phyloP scores from a whole-genome alignment of 2,113 vertebrate genomes.

The Indicator maculatus region DNA sequence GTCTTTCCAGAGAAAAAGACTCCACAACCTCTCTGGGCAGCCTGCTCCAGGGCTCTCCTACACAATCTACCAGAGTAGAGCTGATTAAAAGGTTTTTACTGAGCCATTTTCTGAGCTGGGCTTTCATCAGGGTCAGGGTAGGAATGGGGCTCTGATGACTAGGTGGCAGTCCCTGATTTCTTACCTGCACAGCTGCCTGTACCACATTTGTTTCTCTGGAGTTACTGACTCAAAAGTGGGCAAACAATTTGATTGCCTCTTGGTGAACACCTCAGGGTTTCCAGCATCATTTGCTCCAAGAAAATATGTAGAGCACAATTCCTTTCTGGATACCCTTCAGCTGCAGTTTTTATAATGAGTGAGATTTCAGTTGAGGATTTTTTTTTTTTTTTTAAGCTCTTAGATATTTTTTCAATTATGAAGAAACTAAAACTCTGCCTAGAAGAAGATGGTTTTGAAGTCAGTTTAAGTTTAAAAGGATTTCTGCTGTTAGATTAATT shows the following conservation, averaged over 20 bases:
- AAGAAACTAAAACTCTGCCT: background rate
- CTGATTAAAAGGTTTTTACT: background rate
- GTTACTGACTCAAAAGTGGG: background rate
- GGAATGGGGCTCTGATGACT: background rate
- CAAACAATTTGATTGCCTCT: background rate
- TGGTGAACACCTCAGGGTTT: background rate
- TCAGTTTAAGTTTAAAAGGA: background rate
- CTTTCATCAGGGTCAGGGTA: fast-evolving
- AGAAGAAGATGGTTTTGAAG: background rate
- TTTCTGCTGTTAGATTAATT: too few relatives aligned
- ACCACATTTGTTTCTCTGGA: fast-evolving
- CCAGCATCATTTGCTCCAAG: background rate
- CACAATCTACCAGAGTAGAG: background rate
- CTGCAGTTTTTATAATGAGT: background rate
- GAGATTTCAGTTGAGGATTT: background rate
- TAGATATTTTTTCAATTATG: background rate
- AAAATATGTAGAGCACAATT: background rate
- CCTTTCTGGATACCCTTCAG: background rate
- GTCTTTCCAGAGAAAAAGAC: too few relatives aligned
- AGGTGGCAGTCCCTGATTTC: background rate
- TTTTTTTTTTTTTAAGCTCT: background rate
- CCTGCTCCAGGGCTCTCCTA: too few relatives aligned
- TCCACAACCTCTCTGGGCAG: background rate
- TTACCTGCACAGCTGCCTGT: background rate
- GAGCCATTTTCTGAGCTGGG: background rate